Conservation (phyloP, 2,888 invertebrate species). For the Koerneria pararmatus region DNA sequence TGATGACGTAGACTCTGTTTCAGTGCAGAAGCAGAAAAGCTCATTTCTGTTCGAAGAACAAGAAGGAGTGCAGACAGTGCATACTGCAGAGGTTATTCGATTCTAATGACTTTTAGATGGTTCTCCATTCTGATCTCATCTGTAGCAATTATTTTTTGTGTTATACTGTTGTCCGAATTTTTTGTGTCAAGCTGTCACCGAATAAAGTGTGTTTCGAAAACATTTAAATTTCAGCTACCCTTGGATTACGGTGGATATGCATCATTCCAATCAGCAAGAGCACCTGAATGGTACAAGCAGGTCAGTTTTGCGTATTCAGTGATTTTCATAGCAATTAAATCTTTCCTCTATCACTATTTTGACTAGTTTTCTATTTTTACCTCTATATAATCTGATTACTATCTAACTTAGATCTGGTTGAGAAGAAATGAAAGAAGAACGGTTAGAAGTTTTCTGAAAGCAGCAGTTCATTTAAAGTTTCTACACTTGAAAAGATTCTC, state of each 20-base stretch:
- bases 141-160: neutral
- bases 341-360: too few species aligned
- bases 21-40: conserved; percentile 24
- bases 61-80: conserved; percentile 36
- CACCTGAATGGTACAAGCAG: conserved; percentile 34
- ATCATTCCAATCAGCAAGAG: conserved; percentile 32
- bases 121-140: neutral
- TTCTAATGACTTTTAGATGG: neutral
- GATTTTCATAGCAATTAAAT: too few species aligned
- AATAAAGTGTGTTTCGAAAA: neutral
- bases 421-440: neutral
- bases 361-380: too few species aligned
- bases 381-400: too few species aligned
- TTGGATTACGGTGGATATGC: conserved; percentile 50
- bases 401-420: neutral
- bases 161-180: too few species aligned
- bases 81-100: conserved; percentile 19
- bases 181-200: too few species aligned
- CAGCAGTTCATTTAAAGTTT: neutral
- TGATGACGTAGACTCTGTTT: conserved; percentile 13
- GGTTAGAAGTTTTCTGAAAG: neutral
- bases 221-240: conserved; percentile 32
- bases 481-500: neutral
- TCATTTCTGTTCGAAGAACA: conserved; percentile 29
- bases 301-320: conserved; percentile 20